These are phyloP conservation scores for Orthonevra nobilis DNA, from an alignment of 2,888 invertebrate genomes.

Conservation along the genomic window DNA sequence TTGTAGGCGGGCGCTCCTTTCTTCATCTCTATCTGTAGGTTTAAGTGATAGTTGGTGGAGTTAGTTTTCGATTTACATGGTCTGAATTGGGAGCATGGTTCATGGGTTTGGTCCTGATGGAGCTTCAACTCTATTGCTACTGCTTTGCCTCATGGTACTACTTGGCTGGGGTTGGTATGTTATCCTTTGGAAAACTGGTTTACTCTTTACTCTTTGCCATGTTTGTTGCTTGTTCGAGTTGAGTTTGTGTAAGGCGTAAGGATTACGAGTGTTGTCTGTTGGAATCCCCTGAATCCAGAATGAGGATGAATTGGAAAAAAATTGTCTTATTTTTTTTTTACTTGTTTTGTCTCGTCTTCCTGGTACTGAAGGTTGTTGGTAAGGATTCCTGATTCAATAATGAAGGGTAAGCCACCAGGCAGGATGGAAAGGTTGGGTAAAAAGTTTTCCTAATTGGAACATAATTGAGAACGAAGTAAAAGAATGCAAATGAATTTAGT, in stretches of 20 bases:
- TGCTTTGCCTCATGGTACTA: not conserved
- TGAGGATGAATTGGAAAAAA: constrained; percentile 41
- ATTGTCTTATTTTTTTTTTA: constrained; percentile 1
- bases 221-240: constrained; percentile 42
- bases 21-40: constrained; percentile 38
- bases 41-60: constrained; percentile 48
- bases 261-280: constrained; percentile 63
- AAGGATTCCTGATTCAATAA: constrained; percentile 65
- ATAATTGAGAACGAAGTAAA: constrained; percentile 46
- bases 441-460: constrained; percentile 62
- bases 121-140: not conserved
- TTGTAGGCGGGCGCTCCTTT: constrained; percentile 35
- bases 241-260: constrained; percentile 39
- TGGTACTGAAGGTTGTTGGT: constrained; percentile 36
- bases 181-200: constrained; percentile 38
- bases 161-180: constrained; percentile 9
- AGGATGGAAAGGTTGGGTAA: constrained; percentile 33
- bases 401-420: constrained; percentile 51
- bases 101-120: no score
- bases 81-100: constrained; percentile 20
- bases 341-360: not conserved
- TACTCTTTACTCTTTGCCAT: constrained; percentile 33
- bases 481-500: constrained; percentile 59
- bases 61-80: constrained; percentile 59
- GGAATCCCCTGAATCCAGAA: constrained; percentile 56